phyloP scores from a whole-genome alignment of 2,888 invertebrate species.

The Anoncus sp. region DNA sequence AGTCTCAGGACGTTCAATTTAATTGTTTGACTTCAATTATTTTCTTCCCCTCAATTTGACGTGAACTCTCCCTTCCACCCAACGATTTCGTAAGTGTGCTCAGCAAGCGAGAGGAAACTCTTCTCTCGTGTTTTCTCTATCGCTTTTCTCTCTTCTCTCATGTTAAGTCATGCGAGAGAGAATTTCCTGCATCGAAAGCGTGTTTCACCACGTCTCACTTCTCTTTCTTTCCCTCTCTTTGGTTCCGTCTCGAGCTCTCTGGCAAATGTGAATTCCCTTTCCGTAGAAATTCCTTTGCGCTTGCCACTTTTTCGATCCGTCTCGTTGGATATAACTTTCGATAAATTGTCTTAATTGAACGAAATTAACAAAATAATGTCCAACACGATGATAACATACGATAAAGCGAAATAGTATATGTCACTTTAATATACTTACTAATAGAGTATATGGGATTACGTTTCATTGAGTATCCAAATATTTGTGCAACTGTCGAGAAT shows the following conservation, averaged over 20 bases:
- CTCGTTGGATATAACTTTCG: constrained; percentile 21
- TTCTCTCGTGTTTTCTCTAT: constrained; percentile 34
- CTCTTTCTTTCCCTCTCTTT: constrained; percentile 25
- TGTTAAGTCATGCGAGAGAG: constrained; percentile 55
- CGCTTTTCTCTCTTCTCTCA: constrained; percentile 44
- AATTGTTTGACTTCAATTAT: constrained; percentile 63
- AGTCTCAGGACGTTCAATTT: constrained; percentile 56
- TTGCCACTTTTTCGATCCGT: constrained; percentile 29
- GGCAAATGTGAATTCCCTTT: constrained; percentile 29
- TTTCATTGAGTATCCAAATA: background rate
- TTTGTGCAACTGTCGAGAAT: background rate
- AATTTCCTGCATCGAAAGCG: constrained; percentile 55
- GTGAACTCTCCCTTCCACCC: constrained; percentile 27
- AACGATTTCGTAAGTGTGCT: constrained; percentile 32
- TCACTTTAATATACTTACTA: background rate
- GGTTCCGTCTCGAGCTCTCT: constrained; percentile 13
- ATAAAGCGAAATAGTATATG: constrained; percentile 30
- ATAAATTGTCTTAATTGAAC: constrained; percentile 38
- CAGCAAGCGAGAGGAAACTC: constrained; percentile 29
- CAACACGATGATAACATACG: constrained; percentile 20
- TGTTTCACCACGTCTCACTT: constrained; percentile 55
- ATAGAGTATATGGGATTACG: background rate
- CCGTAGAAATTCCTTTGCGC: constrained; percentile 41
- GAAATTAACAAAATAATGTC: constrained; percentile 11
- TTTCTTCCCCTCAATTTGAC: constrained; percentile 53